phyloP scores from a whole-genome alignment of 2,797 vertebrate species.

The Petrocephalus schoutedeni region DNA sequence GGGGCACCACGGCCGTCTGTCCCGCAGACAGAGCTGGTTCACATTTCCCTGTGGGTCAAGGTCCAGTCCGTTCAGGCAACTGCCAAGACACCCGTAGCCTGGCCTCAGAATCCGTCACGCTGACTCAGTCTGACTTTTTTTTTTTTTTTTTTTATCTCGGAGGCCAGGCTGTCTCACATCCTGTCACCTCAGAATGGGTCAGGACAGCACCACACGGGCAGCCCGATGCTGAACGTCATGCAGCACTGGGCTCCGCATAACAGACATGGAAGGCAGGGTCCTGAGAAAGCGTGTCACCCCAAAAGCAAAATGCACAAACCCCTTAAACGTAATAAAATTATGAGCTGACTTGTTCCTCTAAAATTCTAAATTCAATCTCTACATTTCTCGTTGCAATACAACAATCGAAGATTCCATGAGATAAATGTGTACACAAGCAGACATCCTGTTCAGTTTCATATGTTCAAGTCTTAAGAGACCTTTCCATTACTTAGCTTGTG shows the following conservation, averaged over 20 bases:
- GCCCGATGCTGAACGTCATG: neutral
- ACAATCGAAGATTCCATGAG: neutral
- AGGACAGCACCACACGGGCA: neutral
- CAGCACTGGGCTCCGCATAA: neutral
- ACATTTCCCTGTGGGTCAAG: neutral
- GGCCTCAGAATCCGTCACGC: neutral
- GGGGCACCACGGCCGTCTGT: neutral
- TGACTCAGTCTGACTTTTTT: neutral
- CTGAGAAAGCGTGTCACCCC: neutral
- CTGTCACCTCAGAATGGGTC: neutral
- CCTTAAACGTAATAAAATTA: neutral
- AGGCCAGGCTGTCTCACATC: neutral
- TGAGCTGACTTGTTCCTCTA: neutral
- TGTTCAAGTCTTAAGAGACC: neutral
- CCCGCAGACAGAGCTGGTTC: neutral
- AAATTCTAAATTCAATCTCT: neutral
- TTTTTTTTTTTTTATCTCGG: neutral
- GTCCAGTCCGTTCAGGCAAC: neutral
- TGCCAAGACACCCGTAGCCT: neutral
- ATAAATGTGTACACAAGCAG: neutral
- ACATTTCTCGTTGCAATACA: neutral
- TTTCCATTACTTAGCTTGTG: neutral
- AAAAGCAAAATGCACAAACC: neutral
- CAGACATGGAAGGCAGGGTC: neutral
- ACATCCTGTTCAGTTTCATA: neutral